phyloP scores from a whole-genome alignment of 2,888 invertebrate genomes.

The Morpho deidamia region DNA sequence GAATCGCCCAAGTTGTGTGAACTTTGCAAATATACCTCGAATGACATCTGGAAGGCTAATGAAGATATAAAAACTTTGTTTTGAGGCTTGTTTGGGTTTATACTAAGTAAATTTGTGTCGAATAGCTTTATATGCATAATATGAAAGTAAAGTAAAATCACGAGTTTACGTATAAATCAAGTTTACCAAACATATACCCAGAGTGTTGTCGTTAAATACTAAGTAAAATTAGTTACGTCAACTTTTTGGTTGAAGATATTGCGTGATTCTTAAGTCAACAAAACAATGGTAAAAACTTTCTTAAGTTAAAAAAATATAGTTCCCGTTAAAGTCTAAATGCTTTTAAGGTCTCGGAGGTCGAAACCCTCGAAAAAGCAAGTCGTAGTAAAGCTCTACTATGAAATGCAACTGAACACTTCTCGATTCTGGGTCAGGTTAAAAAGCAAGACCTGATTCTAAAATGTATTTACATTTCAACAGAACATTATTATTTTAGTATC shows the following conservation, averaged over 20 bases:
- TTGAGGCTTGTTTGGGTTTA: conserved; percentile 9
- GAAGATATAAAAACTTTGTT: conserved; percentile 21
- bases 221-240: too few relatives aligned
- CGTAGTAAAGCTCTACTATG: conserved; percentile 9
- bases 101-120: conserved; percentile 6
- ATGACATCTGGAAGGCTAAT: conserved; percentile 20
- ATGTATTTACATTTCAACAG: conserved; percentile 4
- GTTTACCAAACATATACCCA: too few relatives aligned
- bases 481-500: not conserved
- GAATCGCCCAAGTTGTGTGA: not conserved
- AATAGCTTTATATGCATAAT: conserved; percentile 9
- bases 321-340: not conserved
- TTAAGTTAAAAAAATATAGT: not conserved
- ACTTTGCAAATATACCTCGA: conserved; percentile 14
- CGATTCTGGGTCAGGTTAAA: conserved; percentile 17
- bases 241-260: too few relatives aligned
- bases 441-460: conserved; percentile 8
- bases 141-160: conserved; percentile 1
- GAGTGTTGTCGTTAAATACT: too few relatives aligned
- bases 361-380: conserved; percentile 5
- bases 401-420: conserved; percentile 14
- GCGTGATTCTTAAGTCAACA: too few relatives aligned
- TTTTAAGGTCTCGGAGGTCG: conserved; percentile 1
- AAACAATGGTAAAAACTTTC: too few relatives aligned
- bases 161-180: too few relatives aligned